These are phyloP conservation scores for Alca torda DNA, from an alignment of 2,797 vertebrate species.

Conservation along the genomic window DNA sequence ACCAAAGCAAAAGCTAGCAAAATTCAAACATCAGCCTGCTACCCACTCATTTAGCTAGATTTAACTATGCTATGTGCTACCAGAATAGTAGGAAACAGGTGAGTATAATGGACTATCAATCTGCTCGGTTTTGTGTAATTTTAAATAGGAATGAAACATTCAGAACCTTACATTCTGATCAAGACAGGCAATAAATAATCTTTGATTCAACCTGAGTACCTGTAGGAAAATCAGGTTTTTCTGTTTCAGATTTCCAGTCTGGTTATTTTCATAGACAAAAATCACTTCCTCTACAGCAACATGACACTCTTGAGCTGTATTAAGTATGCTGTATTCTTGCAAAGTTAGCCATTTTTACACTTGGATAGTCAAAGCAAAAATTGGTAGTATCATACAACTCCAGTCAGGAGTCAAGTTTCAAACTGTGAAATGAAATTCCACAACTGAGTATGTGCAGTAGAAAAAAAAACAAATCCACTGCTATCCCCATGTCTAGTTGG, in stretches of 20 bases:
- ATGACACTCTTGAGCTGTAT: neutral
- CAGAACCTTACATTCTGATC: neutral
- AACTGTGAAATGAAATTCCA: constrained; percentile 38
- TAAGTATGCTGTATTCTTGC: neutral
- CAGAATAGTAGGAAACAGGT: neutral
- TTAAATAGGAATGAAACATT: neutral
- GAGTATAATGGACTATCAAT: neutral
- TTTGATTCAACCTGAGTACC: neutral
- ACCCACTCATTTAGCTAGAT: neutral
- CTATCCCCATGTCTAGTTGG: neutral
- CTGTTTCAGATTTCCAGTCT: neutral
- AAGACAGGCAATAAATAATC: neutral
- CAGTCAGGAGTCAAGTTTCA: constrained; percentile 28
- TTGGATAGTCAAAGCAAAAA: constrained; percentile 35
- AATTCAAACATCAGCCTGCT: neutral
- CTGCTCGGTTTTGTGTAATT: neutral
- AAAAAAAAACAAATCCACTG: neutral
- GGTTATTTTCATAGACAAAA: neutral
- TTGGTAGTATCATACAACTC: constrained; percentile 15
- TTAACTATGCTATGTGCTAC: neutral
- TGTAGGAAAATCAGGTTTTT: neutral
- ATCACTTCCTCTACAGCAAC: neutral
- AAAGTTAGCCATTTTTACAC: constrained; percentile 44
- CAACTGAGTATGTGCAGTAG: neutral
- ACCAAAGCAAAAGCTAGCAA: neutral